Evolutionary conservation across 1,140 invertebrate species (phyloP).

Genomic region (Harpegnathos saltator): DNA sequence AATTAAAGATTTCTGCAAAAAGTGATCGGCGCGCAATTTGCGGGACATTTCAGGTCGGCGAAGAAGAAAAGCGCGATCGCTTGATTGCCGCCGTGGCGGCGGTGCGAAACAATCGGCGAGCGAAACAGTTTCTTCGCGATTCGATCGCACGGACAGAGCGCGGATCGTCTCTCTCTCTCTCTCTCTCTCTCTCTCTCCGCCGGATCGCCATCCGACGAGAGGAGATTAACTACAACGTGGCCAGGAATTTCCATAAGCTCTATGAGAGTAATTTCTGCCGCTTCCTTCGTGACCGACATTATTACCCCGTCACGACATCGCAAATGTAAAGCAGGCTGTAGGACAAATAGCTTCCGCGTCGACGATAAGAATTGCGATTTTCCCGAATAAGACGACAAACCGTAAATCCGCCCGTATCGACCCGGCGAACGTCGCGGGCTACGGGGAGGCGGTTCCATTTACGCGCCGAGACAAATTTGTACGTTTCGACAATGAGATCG

Average conservation of each 20-base stretch:
- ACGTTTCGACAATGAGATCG: conserved; percentile 38
- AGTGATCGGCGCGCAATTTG: too few relatives aligned
- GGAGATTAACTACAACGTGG: conserved; percentile 44
- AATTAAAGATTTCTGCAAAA: neutral
- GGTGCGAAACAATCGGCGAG: too few relatives aligned
- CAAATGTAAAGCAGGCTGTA: conserved; percentile 59
- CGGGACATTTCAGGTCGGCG: too few relatives aligned
- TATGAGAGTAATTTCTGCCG: conserved; percentile 60
- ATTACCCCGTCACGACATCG: conserved; percentile 64
- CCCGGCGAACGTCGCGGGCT: conserved; percentile 8
- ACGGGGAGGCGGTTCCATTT: conserved; percentile 53
- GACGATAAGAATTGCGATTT: conserved; percentile 58
- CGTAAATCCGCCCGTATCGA: conserved; percentile 51
- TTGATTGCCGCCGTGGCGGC: neutral
- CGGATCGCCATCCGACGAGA: too few relatives aligned
- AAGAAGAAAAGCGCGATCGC: neutral
- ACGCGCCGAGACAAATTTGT: conserved; percentile 34
- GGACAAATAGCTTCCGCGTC: conserved; percentile 61
- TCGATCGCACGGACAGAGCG: conserved; percentile 12
- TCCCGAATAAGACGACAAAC: conserved; percentile 49
- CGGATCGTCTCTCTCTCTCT: too few relatives aligned
- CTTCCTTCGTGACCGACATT: conserved; percentile 63
- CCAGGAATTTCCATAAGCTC: conserved; percentile 44
- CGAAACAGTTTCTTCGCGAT: conserved; percentile 5
- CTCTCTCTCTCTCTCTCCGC: too few relatives aligned